Evolutionary conservation across 2,888 invertebrate species (phyloP).

Genomic region (Nineta flava): DNA sequence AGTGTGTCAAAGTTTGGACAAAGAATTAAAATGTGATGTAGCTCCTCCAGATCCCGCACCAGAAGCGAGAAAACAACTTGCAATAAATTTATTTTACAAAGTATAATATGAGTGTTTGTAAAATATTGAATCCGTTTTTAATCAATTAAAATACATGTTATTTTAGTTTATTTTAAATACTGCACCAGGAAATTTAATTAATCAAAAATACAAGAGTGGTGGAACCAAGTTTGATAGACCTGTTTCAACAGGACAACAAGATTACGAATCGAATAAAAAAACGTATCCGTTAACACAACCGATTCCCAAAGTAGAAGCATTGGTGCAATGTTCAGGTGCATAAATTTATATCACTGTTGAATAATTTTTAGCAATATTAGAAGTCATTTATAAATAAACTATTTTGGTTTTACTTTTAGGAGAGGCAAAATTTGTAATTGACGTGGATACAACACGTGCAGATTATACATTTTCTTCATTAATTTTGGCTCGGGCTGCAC

Average conservation of each 20-base stretch:
- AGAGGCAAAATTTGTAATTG: conserved; percentile 49
- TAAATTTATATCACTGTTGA: conserved; percentile 11
- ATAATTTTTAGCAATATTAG: no score
- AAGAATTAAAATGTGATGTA: conserved; percentile 47
- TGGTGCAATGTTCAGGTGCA: conserved; percentile 25
- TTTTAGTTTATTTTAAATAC: conserved; percentile 39
- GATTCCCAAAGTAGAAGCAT: conserved; percentile 55
- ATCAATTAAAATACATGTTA: conserved; percentile 5
- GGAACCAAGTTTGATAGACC: conserved; percentile 39
- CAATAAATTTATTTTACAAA: conserved; percentile 66
- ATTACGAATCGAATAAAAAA: conserved; percentile 48
- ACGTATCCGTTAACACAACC: conserved; percentile 62
- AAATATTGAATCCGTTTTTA: neutral
- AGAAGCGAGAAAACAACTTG: conserved; percentile 49
- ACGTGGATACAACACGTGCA: conserved; percentile 22
- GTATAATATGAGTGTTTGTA: conserved; percentile 23
- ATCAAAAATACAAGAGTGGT: conserved; percentile 37
- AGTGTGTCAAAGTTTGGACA: conserved; percentile 29
- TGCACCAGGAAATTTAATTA: conserved; percentile 32
- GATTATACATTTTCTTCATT: conserved; percentile 46
- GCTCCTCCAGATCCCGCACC: conserved; percentile 52
- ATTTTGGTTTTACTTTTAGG: conserved; percentile 25
- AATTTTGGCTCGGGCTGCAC: conserved; percentile 30
- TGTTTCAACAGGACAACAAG: conserved; percentile 50
- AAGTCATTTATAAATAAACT: neutral